Evolutionary conservation across 2,797 vertebrate genomes (phyloP).

Genomic region (Varecia variegata): DNA sequence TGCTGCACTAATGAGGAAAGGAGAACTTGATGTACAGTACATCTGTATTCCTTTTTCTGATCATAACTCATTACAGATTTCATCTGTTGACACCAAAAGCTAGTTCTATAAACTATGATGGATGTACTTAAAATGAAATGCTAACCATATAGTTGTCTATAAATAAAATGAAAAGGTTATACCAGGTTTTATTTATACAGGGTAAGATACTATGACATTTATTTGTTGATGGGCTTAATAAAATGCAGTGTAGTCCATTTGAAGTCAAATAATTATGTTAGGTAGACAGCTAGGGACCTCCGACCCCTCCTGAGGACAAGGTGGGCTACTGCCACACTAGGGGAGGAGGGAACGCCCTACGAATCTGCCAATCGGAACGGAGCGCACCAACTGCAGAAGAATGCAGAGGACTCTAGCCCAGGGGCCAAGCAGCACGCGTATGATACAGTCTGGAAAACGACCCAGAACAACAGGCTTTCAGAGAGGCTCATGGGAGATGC

Average conservation of each 20-base stretch:
- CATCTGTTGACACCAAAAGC: slow-evolving; percentile 27
- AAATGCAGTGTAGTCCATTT: neutral
- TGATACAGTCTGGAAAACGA: no score
- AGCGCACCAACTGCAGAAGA: no score
- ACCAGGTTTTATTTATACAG: neutral
- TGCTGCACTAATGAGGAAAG: slow-evolving; percentile 50
- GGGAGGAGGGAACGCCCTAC: no score
- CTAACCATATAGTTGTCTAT: neutral
- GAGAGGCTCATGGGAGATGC: no score
- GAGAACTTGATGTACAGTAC: neutral
- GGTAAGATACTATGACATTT: neutral
- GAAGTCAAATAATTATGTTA: neutral
- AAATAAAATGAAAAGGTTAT: slow-evolving; percentile 32
- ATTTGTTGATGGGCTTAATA: slow-evolving; percentile 29
- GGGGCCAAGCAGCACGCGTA: no score
- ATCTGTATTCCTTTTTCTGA: slow-evolving; percentile 52
- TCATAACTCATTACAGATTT: slow-evolving; percentile 54
- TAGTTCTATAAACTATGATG: neutral
- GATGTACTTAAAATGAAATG: slow-evolving; percentile 26
- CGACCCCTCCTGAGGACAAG: no score
- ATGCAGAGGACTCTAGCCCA: no score
- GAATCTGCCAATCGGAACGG: no score
- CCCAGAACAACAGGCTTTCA: no score
- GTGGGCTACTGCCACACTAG: no score
- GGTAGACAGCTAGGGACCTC: no score